phyloP scores from a whole-genome alignment of 2,113 vertebrate genomes.

The Prunella himalayana region DNA sequence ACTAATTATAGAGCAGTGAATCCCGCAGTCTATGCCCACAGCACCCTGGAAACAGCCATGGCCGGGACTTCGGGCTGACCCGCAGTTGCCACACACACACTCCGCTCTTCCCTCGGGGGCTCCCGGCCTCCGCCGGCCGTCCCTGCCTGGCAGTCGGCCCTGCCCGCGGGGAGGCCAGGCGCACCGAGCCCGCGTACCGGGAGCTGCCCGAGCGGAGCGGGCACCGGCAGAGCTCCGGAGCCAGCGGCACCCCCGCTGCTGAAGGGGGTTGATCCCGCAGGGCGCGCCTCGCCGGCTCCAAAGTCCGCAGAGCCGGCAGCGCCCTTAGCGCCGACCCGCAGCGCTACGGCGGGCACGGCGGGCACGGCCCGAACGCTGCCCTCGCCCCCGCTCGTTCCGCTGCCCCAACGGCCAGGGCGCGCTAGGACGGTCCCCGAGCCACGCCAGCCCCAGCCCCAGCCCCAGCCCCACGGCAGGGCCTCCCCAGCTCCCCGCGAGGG shows the following conservation, averaged over 20 bases:
- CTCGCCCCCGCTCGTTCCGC: background rate
- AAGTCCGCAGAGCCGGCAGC: background rate
- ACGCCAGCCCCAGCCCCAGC: background rate
- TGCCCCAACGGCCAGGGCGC: background rate
- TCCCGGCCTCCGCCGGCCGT: background rate
- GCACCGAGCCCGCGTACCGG: background rate
- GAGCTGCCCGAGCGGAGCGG: background rate
- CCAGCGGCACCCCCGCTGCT: background rate
- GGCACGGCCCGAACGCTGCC: background rate
- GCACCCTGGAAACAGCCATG: background rate
- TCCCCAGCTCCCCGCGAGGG: background rate
- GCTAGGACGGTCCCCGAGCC: background rate
- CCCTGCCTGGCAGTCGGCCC: background rate
- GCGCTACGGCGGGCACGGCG: background rate
- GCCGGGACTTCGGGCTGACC: background rate
- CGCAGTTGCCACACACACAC: fast-evolving
- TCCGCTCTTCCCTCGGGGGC: background rate
- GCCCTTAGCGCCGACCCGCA: background rate
- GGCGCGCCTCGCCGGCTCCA: background rate
- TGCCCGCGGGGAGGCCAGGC: background rate
- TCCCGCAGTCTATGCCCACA: background rate
- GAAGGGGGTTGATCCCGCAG: background rate
- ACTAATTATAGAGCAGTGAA: slow-evolving; percentile 26
- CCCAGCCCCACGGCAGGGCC: too few species aligned
- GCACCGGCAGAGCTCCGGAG: background rate